Base-by-base conservation (phyloP, 2,888 invertebrate species). In the Eremobia ochroleuca region DNA sequence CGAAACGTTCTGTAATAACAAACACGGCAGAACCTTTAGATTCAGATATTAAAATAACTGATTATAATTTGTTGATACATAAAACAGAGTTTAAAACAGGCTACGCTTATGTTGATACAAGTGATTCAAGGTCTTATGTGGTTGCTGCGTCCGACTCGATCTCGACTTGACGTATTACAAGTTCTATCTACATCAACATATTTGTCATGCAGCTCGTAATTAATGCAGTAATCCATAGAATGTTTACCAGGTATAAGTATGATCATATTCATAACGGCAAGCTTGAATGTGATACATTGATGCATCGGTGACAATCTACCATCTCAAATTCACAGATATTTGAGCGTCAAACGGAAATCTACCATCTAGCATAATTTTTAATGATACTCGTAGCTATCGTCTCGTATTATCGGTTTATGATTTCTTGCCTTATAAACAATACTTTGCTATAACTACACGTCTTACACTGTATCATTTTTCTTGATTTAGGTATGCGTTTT, bases 101-200 rank as follows among this genome's bases (percentile, higher is more conserved):
- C 72, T 58, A 58, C 61, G 61, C 65, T 43, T 64, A 37, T 76
- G 49, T 81, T 75, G 58, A 73, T 65, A 76, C 34, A 78, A 79
- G 46, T 58, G 55, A 83, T 83, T 79, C 89, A 91, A 90, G 91
- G 91, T 78, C 85, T 87, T 83, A 71, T 89, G 91, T 85, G 89
- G 89, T 88, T 85, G 77, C 79, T 68, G 82, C 81, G 80, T 87
- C 81, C 43, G 83, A 85, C 34, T 77, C 49, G 58, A 67, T 85
- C 73, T 55, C 66, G 31, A 67, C 21, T 67, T 31, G 55, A 64
- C 70, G 15, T 62, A 37, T 43, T 64, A 73, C 11, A 28, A 34
- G 46, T 58, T 66, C 13, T 68, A 66, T 15, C 67, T 74, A 77
- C 67, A 77, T 58, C 31, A 62, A 78, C 28, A 61, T 79, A 31